These are phyloP conservation scores for Lasius fuliginosus DNA, from an alignment of 2,888 invertebrate species.

Conservation along the genomic window DNA sequence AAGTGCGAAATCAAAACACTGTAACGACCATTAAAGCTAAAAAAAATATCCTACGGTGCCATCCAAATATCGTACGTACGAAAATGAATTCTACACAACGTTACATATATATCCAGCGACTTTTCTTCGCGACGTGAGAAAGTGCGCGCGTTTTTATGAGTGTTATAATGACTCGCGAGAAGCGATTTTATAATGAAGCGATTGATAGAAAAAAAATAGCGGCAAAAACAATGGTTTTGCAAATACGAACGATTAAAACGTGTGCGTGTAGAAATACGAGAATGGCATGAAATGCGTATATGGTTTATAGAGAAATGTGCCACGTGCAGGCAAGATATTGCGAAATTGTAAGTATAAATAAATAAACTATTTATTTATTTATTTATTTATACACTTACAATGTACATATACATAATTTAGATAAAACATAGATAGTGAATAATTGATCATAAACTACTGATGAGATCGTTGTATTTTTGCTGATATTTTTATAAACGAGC, in stretches of 20 bases:
- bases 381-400: conserved; percentile 16
- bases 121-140: conserved; percentile 1
- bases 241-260: neutral
- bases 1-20: neutral
- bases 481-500: conserved; percentile 70
- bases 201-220: neutral
- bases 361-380: neutral
- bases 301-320: neutral
- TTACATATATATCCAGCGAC: neutral
- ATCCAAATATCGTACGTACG: conserved; percentile 12
- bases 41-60: conserved; percentile 16
- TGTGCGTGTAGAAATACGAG: neutral
- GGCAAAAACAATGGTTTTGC: neutral
- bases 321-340: conserved; percentile 3
- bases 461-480: conserved; percentile 69
- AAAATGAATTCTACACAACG: conserved; percentile 13
- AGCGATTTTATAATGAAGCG: conserved; percentile 2
- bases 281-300: neutral
- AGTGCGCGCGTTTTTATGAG: conserved; percentile 8
- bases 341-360: conserved; percentile 31
- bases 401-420: conserved; percentile 43
- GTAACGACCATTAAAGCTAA: conserved; percentile 30
- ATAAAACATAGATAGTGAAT: conserved; percentile 34
- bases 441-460: conserved; percentile 46
- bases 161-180: conserved; percentile 1